Conservation (phyloP, 2,113 vertebrate genomes). For the Uria aalge region DNA sequence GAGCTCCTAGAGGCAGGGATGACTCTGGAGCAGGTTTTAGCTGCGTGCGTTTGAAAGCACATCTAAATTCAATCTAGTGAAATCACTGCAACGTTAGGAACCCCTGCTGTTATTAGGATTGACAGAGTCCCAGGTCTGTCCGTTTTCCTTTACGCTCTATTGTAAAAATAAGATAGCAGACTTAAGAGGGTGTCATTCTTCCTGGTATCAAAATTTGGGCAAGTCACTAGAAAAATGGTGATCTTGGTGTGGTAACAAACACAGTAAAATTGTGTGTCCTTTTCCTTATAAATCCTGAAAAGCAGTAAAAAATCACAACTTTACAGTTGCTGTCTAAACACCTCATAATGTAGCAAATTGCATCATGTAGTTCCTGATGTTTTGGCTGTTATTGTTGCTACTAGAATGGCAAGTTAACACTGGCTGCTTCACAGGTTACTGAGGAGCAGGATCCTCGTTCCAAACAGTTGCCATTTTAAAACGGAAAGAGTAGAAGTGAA, state of each 20-base stretch:
- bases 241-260: neutral
- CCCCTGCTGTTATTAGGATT: neutral
- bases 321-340: neutral
- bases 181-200: neutral
- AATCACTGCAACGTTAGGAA: neutral
- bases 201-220: neutral
- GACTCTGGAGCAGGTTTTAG: neutral
- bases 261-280: neutral
- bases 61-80: neutral
- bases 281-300: neutral
- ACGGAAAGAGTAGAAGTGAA: neutral
- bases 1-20: neutral
- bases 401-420: neutral
- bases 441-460: neutral
- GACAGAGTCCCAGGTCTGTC: neutral
- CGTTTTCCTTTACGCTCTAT: neutral
- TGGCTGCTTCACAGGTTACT: neutral
- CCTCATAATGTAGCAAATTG: neutral
- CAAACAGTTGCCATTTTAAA: neutral
- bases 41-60: neutral
- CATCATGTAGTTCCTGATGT: neutral
- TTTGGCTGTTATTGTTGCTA: neutral
- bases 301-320: neutral
- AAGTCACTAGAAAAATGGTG: neutral
- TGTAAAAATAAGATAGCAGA: neutral